Evolutionary conservation across 2,888 invertebrate species (phyloP).

Genomic region (Machimus atricapillus): DNA sequence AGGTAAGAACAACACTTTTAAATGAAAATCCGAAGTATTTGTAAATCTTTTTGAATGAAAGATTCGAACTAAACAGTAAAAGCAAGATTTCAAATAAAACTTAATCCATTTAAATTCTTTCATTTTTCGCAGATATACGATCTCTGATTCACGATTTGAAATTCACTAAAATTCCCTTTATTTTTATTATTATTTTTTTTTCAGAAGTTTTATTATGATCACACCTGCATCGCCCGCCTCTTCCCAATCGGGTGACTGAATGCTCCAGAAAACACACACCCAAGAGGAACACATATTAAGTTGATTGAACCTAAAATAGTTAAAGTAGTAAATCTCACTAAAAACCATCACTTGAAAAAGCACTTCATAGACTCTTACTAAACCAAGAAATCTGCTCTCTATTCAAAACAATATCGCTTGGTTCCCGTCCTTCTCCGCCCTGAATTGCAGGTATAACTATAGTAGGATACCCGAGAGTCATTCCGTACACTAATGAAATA

Average conservation of each 20-base stretch:
- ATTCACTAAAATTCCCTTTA: too few species aligned
- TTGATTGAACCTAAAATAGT: slow-evolving; percentile 75
- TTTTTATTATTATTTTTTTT: too few species aligned
- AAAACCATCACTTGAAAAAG: not conserved
- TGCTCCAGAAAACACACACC: slow-evolving; percentile 77
- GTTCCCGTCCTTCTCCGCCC: slow-evolving; percentile 62
- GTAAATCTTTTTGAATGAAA: too few species aligned
- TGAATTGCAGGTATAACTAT: slow-evolving; percentile 79
- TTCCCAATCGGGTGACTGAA: slow-evolving; percentile 77
- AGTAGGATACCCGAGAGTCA: slow-evolving; percentile 82
- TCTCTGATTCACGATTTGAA: too few species aligned
- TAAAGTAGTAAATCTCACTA: not conserved
- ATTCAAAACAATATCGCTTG: slow-evolving; percentile 65
- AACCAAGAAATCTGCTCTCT: slow-evolving; percentile 77
- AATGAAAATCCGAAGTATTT: too few species aligned
- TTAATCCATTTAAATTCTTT: too few species aligned
- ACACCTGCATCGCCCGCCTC: slow-evolving; percentile 74
- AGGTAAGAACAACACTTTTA: too few species aligned
- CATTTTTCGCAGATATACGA: too few species aligned
- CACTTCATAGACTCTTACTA: slow-evolving; percentile 63
- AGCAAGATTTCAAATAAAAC: too few species aligned
- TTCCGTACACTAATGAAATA: slow-evolving; percentile 70
- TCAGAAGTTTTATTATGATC: not conserved
- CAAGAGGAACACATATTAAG: slow-evolving; percentile 79
- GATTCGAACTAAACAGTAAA: too few species aligned